Evolutionary conservation across 2,113 vertebrate species (phyloP).

Genomic region (Clupea harengus): DNA sequence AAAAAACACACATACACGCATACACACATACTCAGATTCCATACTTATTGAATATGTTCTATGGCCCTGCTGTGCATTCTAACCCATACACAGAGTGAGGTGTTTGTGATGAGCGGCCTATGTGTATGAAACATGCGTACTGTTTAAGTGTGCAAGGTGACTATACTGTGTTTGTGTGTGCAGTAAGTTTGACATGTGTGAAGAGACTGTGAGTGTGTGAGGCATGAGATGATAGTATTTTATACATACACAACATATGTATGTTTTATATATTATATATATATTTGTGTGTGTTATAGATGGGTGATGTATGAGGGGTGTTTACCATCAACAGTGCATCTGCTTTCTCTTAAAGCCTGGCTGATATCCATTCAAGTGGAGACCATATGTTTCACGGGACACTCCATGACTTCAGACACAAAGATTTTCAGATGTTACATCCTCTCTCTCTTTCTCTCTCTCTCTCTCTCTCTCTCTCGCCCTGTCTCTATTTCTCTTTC

Average conservation of each 20-base stretch:
- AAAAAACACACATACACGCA: not conserved
- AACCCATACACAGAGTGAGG: not conserved
- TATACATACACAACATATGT: too few species aligned
- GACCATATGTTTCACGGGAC: not conserved
- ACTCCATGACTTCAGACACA: conserved; percentile 21
- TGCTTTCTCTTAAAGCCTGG: conserved; percentile 8
- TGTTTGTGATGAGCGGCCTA: too few species aligned
- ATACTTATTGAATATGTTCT: too few species aligned
- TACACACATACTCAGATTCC: not conserved
- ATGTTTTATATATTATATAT: not conserved
- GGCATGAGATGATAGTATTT: not conserved
- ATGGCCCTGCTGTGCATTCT: too few species aligned
- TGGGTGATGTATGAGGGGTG: not conserved
- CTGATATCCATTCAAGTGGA: conserved; percentile 8
- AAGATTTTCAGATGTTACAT: not conserved
- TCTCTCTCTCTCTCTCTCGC: conserved; percentile 10
- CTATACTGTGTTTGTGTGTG: not conserved
- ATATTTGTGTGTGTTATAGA: not conserved
- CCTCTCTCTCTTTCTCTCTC: not conserved
- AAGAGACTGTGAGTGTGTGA: not conserved
- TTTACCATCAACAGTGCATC: conserved; percentile 8
- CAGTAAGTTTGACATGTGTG: too few species aligned
- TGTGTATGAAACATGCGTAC: too few species aligned
- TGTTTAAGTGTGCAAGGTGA: too few species aligned
- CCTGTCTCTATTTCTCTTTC: conserved; percentile 39